Conservation (phyloP, 1,140 invertebrate species). For the Lordiphosa stackelbergi region DNA sequence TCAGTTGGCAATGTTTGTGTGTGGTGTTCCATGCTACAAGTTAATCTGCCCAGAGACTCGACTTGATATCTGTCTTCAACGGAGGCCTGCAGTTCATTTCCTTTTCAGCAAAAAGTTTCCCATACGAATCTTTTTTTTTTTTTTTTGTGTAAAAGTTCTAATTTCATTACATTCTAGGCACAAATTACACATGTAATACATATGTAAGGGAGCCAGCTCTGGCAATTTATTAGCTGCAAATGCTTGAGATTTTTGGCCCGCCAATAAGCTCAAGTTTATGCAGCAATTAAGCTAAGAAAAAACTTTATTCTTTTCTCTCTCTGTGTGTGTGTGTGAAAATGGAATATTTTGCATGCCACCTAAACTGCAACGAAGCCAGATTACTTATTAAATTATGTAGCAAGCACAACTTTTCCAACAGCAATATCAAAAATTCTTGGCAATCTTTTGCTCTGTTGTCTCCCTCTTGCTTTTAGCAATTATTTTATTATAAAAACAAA, state of each 20-base stretch:
- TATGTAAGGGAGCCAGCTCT: constrained; percentile 34
- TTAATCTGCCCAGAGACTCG: constrained; percentile 67
- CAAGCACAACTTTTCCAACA: constrained; percentile 35
- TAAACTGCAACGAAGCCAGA: constrained; percentile 43
- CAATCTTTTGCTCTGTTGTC: constrained; percentile 18
- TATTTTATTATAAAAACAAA: constrained; percentile 68
- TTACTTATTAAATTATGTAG: constrained; percentile 70
- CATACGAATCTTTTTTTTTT: constrained; percentile 18
- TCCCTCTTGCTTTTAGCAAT: constrained; percentile 34
- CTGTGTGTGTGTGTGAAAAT: constrained; percentile 39
- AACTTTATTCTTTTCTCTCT: constrained; percentile 23
- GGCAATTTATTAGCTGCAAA: constrained; percentile 66
- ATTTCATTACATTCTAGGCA: constrained; percentile 59
- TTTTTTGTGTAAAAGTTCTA: constrained; percentile 53
- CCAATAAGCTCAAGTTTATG: constrained; percentile 69
- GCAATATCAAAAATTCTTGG: constrained; percentile 54
- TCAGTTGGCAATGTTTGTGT: constrained; percentile 39
- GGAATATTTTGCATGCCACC: constrained; percentile 62
- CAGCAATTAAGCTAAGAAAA: constrained; percentile 61
- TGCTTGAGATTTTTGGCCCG: constrained; percentile 23
- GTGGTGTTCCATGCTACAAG: constrained; percentile 43
- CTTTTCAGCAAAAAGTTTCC: constrained; percentile 26
- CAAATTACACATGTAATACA: constrained; percentile 75
- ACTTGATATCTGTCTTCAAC: constrained; percentile 58
- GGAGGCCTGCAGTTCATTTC: constrained; percentile 51